Conservation (phyloP, 53 echinoderm and acorn worm genomes). For the Zoroaster sp. region DNA sequence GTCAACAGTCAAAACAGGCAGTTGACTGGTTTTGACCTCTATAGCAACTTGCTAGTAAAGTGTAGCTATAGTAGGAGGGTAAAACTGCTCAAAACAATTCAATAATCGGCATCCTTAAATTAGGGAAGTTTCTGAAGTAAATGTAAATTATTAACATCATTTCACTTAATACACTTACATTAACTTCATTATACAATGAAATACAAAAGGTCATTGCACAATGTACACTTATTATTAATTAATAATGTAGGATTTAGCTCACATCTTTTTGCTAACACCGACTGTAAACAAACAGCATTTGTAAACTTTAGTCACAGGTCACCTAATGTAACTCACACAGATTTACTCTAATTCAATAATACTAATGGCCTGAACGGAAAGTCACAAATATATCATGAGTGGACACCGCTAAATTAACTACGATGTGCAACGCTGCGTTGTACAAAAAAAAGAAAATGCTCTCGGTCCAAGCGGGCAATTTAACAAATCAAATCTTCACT, state of each 20-base stretch:
- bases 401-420: too few relatives aligned
- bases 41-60: too few relatives aligned
- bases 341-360: slow-evolving; percentile 4
- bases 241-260: too few relatives aligned
- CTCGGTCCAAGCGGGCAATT: background rate
- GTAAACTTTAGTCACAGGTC: background rate
- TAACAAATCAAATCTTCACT: background rate
- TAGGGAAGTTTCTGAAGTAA: too few relatives aligned
- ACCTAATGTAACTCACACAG: background rate
- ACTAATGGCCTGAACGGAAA: slow-evolving; percentile 4
- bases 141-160: background rate
- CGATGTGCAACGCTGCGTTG: background rate
- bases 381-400: background rate
- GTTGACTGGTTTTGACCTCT: too few relatives aligned
- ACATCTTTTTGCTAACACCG: background rate
- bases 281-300: background rate
- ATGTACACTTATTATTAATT: background rate
- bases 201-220: background rate
- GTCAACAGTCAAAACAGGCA: too few relatives aligned
- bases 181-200: background rate
- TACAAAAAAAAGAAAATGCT: background rate
- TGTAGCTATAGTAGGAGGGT: too few relatives aligned
- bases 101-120: too few relatives aligned
- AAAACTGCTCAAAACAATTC: too few relatives aligned
- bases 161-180: background rate